A percentile compares a stretch with the other conserved stretches of the same genome.
These are phyloP conservation scores for Drymonia ruficornis DNA, from an alignment of 2,888 invertebrate genomes.

Conservation along the genomic window DNA sequence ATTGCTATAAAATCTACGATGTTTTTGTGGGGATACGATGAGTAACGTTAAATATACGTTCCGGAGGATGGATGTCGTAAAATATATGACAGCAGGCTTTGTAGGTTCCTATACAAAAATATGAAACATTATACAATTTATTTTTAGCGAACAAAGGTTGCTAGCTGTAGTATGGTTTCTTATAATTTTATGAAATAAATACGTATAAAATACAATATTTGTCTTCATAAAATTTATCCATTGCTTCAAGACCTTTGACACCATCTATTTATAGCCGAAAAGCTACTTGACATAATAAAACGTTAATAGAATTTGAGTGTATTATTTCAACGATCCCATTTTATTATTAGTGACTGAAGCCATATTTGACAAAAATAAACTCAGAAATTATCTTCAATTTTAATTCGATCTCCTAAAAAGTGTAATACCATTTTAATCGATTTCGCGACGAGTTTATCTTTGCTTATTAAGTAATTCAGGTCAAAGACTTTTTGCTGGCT, in stretches of 20 bases:
- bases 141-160: too few relatives aligned
- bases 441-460: neutral
- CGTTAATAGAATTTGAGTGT: neutral
- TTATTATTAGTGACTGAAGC: neutral
- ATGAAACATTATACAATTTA: neutral
- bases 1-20: slow-evolving; percentile 26
- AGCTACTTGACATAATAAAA: too few relatives aligned
- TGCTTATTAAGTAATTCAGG: neutral
- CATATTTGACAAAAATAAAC: neutral
- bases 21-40: slow-evolving; percentile 13
- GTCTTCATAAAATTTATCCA: too few relatives aligned
- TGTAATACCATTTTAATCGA: neutral
- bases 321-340: neutral
- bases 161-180: too few relatives aligned
- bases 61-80: neutral
- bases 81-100: neutral
- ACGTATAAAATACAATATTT: too few relatives aligned
- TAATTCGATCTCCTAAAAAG: neutral
- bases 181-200: too few relatives aligned
- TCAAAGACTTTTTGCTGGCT: neutral
- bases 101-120: neutral
- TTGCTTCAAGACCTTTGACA: too few relatives aligned
- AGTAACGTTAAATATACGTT: slow-evolving; percentile 6
- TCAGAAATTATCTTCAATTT: neutral
- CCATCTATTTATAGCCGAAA: too few relatives aligned